Evolutionary conservation across 2,797 vertebrate species (phyloP).

Genomic region (Paedocypris micromegethes): DNA sequence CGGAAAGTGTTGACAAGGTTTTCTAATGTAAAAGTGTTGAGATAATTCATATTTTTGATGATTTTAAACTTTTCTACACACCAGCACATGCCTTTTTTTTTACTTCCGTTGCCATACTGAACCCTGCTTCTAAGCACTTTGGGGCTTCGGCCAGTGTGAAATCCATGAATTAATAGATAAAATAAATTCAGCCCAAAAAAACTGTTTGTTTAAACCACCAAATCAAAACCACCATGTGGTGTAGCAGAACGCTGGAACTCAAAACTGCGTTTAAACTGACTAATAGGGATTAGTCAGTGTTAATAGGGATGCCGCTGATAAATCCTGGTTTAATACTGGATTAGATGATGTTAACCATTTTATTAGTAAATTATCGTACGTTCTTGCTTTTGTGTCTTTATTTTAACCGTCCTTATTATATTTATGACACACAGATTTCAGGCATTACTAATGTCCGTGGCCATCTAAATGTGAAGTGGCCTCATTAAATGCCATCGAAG

Average conservation of each 20-base stretch:
- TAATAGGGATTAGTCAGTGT: not conserved
- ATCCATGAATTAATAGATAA: slow-evolving; percentile 11
- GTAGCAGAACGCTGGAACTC: too few species aligned
- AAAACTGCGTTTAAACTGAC: not conserved
- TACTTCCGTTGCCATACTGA: slow-evolving; percentile 28
- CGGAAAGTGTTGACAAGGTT: not conserved
- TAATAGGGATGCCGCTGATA: too few species aligned
- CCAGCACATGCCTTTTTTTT: slow-evolving; percentile 23
- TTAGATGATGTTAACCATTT: too few species aligned
- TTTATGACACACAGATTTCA: too few species aligned
- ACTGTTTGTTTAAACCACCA: not conserved
- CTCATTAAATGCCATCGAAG: too few species aligned
- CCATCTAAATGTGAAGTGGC: too few species aligned
- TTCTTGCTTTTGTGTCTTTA: too few species aligned
- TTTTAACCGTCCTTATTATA: too few species aligned
- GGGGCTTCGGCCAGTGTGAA: slow-evolving; percentile 16
- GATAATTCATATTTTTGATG: slow-evolving; percentile 6
- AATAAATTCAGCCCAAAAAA: slow-evolving; percentile 3
- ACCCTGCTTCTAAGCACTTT: slow-evolving; percentile 13
- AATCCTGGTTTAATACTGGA: too few species aligned
- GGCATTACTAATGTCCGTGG: too few species aligned
- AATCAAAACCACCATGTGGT: too few species aligned
- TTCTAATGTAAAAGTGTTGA: slow-evolving; percentile 18
- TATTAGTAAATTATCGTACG: too few species aligned
- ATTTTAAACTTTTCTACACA: not conserved